These are phyloP conservation scores for Dryas iulia DNA, from an alignment of 1,140 invertebrate species.

Conservation along the genomic window DNA sequence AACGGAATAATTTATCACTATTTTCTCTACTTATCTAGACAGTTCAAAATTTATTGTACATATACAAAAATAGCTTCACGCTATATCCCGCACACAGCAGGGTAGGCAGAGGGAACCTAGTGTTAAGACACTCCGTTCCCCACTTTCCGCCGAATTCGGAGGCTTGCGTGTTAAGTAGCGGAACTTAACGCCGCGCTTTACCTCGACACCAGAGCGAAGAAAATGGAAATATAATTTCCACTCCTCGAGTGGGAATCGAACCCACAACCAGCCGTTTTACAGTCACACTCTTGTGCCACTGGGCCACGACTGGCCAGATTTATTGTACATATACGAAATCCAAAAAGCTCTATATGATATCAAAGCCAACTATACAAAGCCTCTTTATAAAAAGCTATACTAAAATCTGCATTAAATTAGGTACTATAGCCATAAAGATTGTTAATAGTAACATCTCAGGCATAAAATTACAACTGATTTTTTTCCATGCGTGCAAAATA, in stretches of 20 bases:
- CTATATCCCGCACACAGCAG: background rate
- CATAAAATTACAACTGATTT: constrained; percentile 24
- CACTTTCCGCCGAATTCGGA: background rate
- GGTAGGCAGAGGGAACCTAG: background rate
- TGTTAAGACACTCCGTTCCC: background rate
- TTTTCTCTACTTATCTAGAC: no score
- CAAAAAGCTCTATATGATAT: no score
- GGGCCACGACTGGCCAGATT: background rate
- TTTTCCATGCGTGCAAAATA: constrained; percentile 36
- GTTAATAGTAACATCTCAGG: constrained; percentile 20
- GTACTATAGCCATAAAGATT: no score
- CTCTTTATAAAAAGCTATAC: no score
- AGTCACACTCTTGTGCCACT: background rate
- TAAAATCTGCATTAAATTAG: no score
- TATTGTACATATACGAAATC: no score
- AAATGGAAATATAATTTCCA: background rate
- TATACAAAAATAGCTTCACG: background rate
- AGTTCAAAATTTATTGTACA: no score
- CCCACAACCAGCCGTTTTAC: no score
- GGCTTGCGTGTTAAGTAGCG: background rate
- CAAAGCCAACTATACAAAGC: no score
- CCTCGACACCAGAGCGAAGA: background rate
- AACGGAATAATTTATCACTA: no score
- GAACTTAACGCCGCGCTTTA: background rate
- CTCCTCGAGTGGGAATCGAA: background rate